Evolutionary conservation across 2,797 vertebrate species (phyloP).

Genomic region (Sebastes ruberrimus): DNA sequence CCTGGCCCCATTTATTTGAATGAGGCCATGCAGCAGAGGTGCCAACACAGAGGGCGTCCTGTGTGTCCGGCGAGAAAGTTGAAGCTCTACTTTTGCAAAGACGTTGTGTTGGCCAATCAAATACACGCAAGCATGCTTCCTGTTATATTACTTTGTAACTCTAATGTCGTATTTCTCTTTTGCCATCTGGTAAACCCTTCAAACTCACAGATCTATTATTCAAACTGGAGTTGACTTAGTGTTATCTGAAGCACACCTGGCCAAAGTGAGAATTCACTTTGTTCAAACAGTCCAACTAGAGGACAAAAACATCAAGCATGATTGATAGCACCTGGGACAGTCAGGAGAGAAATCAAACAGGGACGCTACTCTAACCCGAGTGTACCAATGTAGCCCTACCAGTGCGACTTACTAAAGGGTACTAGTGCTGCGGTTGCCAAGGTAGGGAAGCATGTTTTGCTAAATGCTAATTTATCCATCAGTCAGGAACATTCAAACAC

Average conservation of each 20-base stretch:
- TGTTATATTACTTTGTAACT: neutral
- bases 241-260: neutral
- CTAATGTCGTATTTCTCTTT: neutral
- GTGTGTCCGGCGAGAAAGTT: neutral
- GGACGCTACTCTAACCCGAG: neutral
- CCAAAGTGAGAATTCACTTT: neutral
- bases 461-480: neutral
- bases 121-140: neutral
- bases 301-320: neutral
- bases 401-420: neutral
- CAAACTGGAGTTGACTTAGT: neutral
- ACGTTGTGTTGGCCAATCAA: neutral
- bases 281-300: neutral
- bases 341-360: neutral
- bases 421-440: neutral
- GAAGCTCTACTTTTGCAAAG: neutral
- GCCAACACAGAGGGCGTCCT: neutral
- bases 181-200: neutral
- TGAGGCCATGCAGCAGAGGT: neutral
- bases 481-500: neutral
- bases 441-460: neutral
- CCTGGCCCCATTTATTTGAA: neutral
- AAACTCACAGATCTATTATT: neutral
- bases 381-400: neutral
- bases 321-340: neutral